Base-by-base conservation (phyloP, 2,888 invertebrate species). In the Trichogramma evanescens region DNA sequence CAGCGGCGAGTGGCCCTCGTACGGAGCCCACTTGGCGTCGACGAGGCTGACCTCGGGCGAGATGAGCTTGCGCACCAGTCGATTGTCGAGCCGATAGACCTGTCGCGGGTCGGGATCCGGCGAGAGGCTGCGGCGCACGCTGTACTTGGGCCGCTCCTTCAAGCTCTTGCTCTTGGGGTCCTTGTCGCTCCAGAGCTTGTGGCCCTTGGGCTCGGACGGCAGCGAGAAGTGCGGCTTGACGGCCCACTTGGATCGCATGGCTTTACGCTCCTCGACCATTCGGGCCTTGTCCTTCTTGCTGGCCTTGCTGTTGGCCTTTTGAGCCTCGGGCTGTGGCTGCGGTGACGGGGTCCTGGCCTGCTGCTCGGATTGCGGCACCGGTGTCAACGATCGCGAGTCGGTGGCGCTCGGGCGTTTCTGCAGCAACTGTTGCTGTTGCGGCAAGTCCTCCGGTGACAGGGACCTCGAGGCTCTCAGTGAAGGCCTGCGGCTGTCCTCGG, bases 91-190 rank as follows among this genome's bases (percentile, higher is more conserved):
- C 6, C 69, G 67, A 5, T 67, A 58, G 10, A 75, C 58, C 40
- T 71, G 72, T 6, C 74, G 66, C 0, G 73, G 73, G 62, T 75
- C 75, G 7, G 76, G 76, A 38, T 77, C 77, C 6, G 77, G 77
- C 1, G 77, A 77, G 64, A 77, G 68, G 64, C 77, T 77, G 42
- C 75, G 70, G 42, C 76, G 69, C 6, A 76, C 71, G 59, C 76
- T 76, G 63, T 75, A 73, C 65, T 73, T 74, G 0, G 71, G 74
- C n/a, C 75, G 69, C 48, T 77, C 77, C 62, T 73, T 73, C 56
- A 75, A 66, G 61, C 75, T 76, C 64, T 71, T 76, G 65, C 72
- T 75, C 60, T 75, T 77, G 13, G 68, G 63, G 1, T 68, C 72
- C 9, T 72, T 74, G 8, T 71, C 70, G 62, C 56, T 70, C 68